Base-by-base conservation (phyloP, 2,888 invertebrate species). In the Lasioglossum leucozonium region DNA sequence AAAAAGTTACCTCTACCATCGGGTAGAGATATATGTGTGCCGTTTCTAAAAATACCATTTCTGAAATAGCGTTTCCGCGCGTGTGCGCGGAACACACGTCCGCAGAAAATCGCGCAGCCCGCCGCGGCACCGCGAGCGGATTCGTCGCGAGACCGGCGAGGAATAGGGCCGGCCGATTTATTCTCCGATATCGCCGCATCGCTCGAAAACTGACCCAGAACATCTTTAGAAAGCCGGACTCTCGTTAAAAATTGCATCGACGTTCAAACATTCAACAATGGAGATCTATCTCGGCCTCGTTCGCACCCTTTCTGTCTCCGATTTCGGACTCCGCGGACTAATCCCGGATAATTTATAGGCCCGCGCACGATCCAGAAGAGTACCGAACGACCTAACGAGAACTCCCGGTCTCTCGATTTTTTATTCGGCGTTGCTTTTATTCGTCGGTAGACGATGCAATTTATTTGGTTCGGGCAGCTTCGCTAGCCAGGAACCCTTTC, bases 11-110 rank as follows among this genome's bases (percentile, higher is more conserved):
- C 87, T 87, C 87, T 87, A 82, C 67, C 85, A 87, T 83, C 87
- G 87, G 76, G 77, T 82, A 79, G 85, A 85, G 85, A 85, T 85
- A 85, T 85, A 85, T 81, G 87, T 87, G 80, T 87, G 87, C 85
- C 87, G 79, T 87, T 87, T 81, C 87, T 87, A 87, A 87, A 87
- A 87, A 87, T 87, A 87, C 74, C 87, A 82, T 87, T 87, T 87
- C 87, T 85, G 85, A 87, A 87, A 87, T 85, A 87, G 85, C 87
- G 78, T 87, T 87, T 82, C 72, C 80, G 80, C 58, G 72, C 78
- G 81, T 77, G 79, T 65, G 75, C 72, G 47, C 51, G 77, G 30
- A 62, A 30, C 77, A 79, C 82, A 72, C 84, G 80, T 79, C 55
- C 78, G 76, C 58, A 79, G 78, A 73, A 80, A 78, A 67, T 84